Evolutionary conservation across 30 jellyfish, hydroid and myxozoan species (phyloP), one percentile per base, ranked within the genome.

Genomic region (Aurelia sp.): DNA sequence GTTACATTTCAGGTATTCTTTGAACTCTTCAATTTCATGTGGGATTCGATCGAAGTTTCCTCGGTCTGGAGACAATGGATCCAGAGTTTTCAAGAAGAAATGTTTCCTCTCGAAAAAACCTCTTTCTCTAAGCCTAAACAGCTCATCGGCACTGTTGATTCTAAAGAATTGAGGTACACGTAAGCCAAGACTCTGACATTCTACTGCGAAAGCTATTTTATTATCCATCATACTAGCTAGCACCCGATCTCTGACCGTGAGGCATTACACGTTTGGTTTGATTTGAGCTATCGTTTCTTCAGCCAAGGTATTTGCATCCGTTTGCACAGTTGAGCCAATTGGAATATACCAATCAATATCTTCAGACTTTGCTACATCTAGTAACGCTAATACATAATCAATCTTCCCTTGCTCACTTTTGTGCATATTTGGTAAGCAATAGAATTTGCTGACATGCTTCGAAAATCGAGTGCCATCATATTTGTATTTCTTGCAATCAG

Each of bases 331-430:
- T 23, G 50, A 18, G 31, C 83, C 20, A 16, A 72, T 66, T 13
- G 83, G 83, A 7, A 72, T 40, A 37, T 33, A 72, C 83, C 83
- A 72, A 41, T 72, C 83, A 11, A 72, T 20, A 27, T 72, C 48
- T 40, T 72, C 83, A 11, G 20, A 8, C 31, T 30, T 57, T 0
- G 68, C 68, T 13, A 72, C 20, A 12, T 33, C 31, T 0, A 40
- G 15, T 7, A 52, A 13, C 1, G 16, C 55, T 30, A 2, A 15
- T 11, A 22, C 77, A 35, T 66, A 66, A 22, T 30, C 18, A 13
- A 9, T 19, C 3, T 52, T 35, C n/a, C 1, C 53, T 13, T 23
- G 3, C 10, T 19, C n/a, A 16, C 48, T 22, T 30, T 52, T 20
- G 1, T 13, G 31, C 4, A 23, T 57, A 23, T 23, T 10, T 13